Base-by-base conservation (phyloP, 2,797 vertebrate species). In the Microcaecilia unicolor region DNA sequence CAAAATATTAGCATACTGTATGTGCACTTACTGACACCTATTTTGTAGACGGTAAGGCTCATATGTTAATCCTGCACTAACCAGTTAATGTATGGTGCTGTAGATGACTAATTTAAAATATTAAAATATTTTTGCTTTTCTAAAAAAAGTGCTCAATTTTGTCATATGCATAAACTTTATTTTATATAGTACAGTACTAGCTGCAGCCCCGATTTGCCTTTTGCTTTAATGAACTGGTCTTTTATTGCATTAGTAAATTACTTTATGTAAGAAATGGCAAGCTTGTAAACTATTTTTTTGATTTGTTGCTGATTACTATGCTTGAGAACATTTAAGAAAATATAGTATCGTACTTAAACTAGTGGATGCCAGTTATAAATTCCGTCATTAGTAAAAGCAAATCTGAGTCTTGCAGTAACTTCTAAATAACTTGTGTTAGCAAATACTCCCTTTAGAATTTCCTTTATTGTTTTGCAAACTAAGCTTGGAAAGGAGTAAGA, bases 181-280 rank as follows among this genome's bases (percentile, higher is more conserved):
- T n/a, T n/a, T n/a, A n/a, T n/a, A n/a, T n/a, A n/a, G n/a, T n/a
- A 22, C 33, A 30, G 31, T 37, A 61, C 31, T 52, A 42, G 29
- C 4, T 46, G 31, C 28, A 51, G 15, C 37, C 43, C 31, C 45
- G 61, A 51, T 55, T 45, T 57, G 33, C 51, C 33, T 22, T 38
- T 55, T 47, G 24, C 28, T 48, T 41, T 70, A 58, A 55, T 60
- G 46, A 61, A 44, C 23, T 44, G 26, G 40, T 34, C 29, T 44
- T 58, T 61, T 61, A 48, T 61, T 66, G 26, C 35, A 44, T 47
- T 37, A 50, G 14, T 61, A 65, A 64, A 72, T 69, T 71, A 64
- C 48, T 61, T 41, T 47, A n/a, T n/a, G n/a, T n/a, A n/a, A 17
- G 12, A n/a, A 29, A 47, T 41, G 34, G 22, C 31, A 54, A 51